Conservation (phyloP, 1,140 invertebrate species). For the Papilio polyxenes region DNA sequence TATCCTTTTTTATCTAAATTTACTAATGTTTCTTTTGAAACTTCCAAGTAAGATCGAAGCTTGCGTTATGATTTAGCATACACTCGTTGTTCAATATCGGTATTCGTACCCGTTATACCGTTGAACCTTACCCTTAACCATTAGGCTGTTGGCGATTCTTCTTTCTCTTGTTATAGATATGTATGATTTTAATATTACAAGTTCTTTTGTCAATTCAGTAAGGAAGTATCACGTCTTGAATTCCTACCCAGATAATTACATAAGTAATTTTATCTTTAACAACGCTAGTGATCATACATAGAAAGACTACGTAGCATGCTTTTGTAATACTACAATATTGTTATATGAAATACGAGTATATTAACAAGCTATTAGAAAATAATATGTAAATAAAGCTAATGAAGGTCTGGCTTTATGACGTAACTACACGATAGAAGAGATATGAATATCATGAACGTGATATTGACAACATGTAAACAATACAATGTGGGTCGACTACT, state of each 20-base stretch:
- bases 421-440: background rate
- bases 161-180: no score
- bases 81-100: no score
- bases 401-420: background rate
- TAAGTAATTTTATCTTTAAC: background rate
- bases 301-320: background rate
- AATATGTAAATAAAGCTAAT: background rate
- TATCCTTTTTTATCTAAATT: no score
- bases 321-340: background rate
- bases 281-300: background rate
- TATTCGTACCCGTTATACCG: no score
- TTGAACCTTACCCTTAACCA: no score
- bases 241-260: background rate
- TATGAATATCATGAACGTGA: background rate
- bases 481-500: background rate
- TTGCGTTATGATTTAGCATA: no score
- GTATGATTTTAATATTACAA: no score
- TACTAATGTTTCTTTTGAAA: no score
- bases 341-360: background rate
- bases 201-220: no score
- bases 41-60: no score
- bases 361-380: background rate
- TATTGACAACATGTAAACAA: constrained; percentile 3
- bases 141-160: no score
- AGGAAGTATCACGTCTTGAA: background rate